Conservation (phyloP, 2,797 vertebrate genomes). For the Falco peregrinus region DNA sequence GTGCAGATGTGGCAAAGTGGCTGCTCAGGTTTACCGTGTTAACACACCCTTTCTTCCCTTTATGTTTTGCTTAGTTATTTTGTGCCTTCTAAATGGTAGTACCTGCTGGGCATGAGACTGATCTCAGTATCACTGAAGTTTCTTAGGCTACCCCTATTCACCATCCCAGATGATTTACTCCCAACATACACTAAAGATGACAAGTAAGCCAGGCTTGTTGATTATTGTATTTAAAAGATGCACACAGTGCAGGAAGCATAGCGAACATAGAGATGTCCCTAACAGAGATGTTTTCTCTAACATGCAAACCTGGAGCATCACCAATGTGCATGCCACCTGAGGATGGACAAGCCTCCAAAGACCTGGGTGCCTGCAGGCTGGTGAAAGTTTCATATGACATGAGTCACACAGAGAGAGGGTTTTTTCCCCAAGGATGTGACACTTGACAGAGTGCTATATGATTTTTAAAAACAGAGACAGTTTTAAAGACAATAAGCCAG, state of each 20-base stretch:
- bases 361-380: neutral
- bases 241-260: neutral
- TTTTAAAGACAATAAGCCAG: neutral
- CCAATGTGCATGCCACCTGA: rapidly evolving
- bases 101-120: neutral
- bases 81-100: neutral
- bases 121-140: neutral
- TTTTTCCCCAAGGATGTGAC: neutral
- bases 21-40: neutral
- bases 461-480: neutral
- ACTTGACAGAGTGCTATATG: neutral
- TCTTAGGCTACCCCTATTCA: neutral
- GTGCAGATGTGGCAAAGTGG: neutral
- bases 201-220: neutral
- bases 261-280: neutral
- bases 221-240: neutral
- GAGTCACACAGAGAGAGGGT: neutral
- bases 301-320: rapidly evolving
- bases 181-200: neutral
- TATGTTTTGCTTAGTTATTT: neutral
- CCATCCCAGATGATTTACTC: neutral
- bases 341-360: neutral
- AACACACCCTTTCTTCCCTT: neutral
- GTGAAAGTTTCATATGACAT: neutral
- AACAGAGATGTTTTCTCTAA: neutral